These are phyloP conservation scores for Cercocebus atys DNA, from an alignment of 2,113 vertebrate genomes.

Conservation along the genomic window DNA sequence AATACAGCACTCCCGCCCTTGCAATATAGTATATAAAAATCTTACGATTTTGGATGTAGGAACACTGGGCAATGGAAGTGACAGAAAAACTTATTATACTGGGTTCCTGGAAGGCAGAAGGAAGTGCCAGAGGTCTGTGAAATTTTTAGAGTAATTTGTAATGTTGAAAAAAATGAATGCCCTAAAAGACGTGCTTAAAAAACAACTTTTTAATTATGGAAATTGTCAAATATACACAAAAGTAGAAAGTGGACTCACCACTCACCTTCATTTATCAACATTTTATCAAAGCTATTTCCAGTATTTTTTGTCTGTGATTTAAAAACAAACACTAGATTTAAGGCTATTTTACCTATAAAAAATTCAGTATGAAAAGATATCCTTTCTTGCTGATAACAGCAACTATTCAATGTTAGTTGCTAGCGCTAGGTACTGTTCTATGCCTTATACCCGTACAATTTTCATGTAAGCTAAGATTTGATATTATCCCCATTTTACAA, in stretches of 20 bases:
- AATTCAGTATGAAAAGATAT: constrained; percentile 8
- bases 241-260: neutral
- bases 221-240: constrained; percentile 31
- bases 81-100: neutral
- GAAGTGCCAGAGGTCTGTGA: neutral
- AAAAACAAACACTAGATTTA: constrained; percentile 1
- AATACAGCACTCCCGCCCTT: neutral
- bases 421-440: neutral
- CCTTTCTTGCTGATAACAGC: constrained; percentile 28
- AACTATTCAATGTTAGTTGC: neutral
- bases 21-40: constrained; percentile 1
- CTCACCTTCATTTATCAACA: neutral
- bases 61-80: neutral
- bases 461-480: constrained; percentile 14
- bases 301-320: neutral
- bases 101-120: neutral
- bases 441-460: neutral
- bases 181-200: neutral
- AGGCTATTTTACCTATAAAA: constrained; percentile 48
- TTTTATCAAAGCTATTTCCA: constrained; percentile 34
- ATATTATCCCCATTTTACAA: constrained; percentile 28
- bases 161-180: neutral
- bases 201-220: neutral
- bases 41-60: neutral
- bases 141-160: constrained; percentile 39